Percentiles rank a stretch among this genome's conserved stretches.
These are phyloP conservation scores for Takifugu rubripes DNA, from an alignment of 2,797 vertebrate genomes.

Conservation along the genomic window DNA sequence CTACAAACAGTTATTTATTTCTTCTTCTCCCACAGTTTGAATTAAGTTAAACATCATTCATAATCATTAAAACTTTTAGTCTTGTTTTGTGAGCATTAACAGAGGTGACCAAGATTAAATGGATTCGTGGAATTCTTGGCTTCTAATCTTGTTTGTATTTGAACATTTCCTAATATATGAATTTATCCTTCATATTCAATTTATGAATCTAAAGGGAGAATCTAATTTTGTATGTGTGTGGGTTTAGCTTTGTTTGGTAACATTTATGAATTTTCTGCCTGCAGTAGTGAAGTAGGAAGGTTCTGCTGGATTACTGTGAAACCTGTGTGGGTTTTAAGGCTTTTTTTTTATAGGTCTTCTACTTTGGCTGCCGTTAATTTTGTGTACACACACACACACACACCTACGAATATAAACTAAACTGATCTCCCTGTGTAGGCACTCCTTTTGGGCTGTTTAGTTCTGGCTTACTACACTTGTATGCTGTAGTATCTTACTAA, in stretches of 20 bases:
- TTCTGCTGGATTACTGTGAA: slow-evolving; percentile 31
- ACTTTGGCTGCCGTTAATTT: slow-evolving; percentile 36
- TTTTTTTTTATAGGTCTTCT: slow-evolving; percentile 38
- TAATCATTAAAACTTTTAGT: no score
- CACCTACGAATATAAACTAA: slow-evolving; percentile 23
- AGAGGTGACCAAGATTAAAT: no score
- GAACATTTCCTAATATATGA: no score
- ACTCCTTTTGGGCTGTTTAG: slow-evolving; percentile 2
- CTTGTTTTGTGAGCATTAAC: no score
- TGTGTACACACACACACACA: slow-evolving; percentile 1
- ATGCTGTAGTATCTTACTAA: no score
- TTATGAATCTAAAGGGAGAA: slow-evolving; percentile 1
- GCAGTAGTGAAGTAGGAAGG: slow-evolving; percentile 26
- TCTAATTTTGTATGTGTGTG: slow-evolving; percentile 9
- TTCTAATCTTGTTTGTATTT: no score
- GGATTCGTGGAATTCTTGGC: no score
- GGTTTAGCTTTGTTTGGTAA: slow-evolving; percentile 30
- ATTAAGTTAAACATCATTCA: no score
- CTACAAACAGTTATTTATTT: not conserved
- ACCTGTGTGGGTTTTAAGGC: slow-evolving; percentile 40
- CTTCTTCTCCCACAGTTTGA: no score
- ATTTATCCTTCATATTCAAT: not conserved
- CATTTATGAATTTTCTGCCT: slow-evolving; percentile 22
- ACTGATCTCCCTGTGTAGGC: slow-evolving; percentile 6
- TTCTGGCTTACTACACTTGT: not conserved